phyloP scores from a whole-genome alignment of 2,113 vertebrate species.

The Gobius niger region DNA sequence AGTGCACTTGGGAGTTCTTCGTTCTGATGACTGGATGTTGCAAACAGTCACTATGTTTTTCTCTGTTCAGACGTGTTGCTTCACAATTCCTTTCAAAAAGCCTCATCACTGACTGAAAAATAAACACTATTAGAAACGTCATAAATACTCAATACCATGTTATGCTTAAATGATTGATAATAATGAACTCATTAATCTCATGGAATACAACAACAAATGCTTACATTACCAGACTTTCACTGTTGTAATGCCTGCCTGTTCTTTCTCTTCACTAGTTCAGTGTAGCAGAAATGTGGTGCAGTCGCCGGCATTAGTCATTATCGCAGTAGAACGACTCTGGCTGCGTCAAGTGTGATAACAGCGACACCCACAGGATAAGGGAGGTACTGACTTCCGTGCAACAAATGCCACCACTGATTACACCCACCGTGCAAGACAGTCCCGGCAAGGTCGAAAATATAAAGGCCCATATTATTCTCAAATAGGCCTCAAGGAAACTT shows the following conservation, averaged over 20 bases:
- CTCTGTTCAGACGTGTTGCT: too few relatives aligned
- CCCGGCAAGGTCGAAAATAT: slow-evolving; percentile 60
- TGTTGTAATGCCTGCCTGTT: not conserved
- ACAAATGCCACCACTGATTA: slow-evolving; percentile 46
- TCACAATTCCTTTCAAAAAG: not conserved
- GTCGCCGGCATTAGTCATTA: slow-evolving; percentile 58
- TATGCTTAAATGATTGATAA: not conserved
- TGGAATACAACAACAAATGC: slow-evolving; percentile 7
- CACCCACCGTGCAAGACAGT: slow-evolving; percentile 48
- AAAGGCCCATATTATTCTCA: slow-evolving; percentile 55
- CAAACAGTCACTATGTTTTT: too few relatives aligned
- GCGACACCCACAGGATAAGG: slow-evolving; percentile 76
- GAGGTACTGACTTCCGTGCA: slow-evolving; percentile 28
- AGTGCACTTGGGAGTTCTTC: too few relatives aligned
- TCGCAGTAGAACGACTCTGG: slow-evolving; percentile 42
- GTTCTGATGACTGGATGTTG: too few relatives aligned
- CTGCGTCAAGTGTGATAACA: slow-evolving; percentile 68
- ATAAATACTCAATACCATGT: not conserved
- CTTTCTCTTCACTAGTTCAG: slow-evolving; percentile 37
- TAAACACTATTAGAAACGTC: not conserved
- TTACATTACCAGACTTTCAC: slow-evolving; percentile 9
- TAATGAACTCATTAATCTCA: not conserved
- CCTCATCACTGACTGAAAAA: not conserved
- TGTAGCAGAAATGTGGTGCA: slow-evolving; percentile 57
- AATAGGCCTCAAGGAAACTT: slow-evolving; percentile 57